Base-by-base conservation (phyloP, 2,888 invertebrate species). In the Mythimna albipuncta region DNA sequence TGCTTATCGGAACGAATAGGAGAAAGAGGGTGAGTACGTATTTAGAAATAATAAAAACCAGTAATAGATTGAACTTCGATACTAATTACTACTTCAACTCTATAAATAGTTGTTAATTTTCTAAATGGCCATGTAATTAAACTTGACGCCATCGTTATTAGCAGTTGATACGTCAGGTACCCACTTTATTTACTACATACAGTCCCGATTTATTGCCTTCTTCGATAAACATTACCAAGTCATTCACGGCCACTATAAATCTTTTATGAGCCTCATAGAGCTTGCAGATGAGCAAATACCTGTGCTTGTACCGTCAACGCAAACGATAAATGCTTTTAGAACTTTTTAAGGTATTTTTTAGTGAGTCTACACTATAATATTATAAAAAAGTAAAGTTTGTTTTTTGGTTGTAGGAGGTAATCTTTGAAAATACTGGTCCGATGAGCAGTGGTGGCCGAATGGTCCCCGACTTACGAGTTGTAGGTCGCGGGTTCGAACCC, bases 151-250 rank as follows among this genome's bases (percentile, higher is more conserved):
- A n/a, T n/a, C 41, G 55, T 59, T 55, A 73, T 52, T 54, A 61
- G 59, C 26, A 61, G 52, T 72, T 69, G 47, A 55, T 72, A 57
- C 7, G 26, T 80, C 58, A 38, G 64, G 57, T 64, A 64, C 47
- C 1, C 6, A 47, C 35, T 71, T 63, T 54, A 38, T 69, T 63
- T 50, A 38, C 21, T 11, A 19, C 55, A 54, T 59, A 66, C 21
- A 62, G 57, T 38, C 32, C 54, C 59, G 62, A 77, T 82, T 84
- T 82, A 84, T 80, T 13, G 26, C 57, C 65, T 61, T 69, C 67
- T 38, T 73, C 81, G 63, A 77, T 82, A 76, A 83, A 85, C 79
- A 81, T 83, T 69, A 75, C 21, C 61, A 50, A 47, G 26, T 75
- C 75, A 75, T 77, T 80, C 75, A 77, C 64, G 50, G 72, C 19